phyloP scores from a whole-genome alignment of 1,140 invertebrate genomes.

The Drosophila jambulina region DNA sequence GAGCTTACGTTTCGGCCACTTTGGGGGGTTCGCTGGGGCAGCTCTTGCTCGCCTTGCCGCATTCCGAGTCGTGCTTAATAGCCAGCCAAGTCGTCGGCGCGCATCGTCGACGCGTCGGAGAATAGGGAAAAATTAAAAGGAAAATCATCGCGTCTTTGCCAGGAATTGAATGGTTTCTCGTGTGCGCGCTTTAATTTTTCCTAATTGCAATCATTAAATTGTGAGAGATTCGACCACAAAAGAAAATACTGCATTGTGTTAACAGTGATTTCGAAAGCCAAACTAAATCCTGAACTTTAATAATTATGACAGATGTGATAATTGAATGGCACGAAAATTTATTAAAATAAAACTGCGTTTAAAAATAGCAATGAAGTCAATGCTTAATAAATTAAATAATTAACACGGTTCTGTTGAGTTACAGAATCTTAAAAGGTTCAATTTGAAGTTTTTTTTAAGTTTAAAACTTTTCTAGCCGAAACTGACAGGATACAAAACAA shows the following conservation, averaged over 20 bases:
- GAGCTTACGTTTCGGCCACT: slow-evolving; percentile 55
- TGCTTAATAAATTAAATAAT: too few relatives aligned
- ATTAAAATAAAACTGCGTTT: slow-evolving; percentile 1
- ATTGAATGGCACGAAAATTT: background rate
- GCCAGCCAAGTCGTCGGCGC: slow-evolving; percentile 72
- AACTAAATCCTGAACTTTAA: background rate
- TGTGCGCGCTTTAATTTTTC: slow-evolving; percentile 40
- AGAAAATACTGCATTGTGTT: background rate
- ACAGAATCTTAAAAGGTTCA: background rate
- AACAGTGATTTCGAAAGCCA: slow-evolving; percentile 2
- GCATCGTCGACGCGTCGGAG: slow-evolving; percentile 49
- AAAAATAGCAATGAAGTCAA: background rate
- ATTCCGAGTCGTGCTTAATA: slow-evolving; percentile 80
- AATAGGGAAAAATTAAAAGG: slow-evolving; percentile 21
- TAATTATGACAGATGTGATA: slow-evolving; percentile 7
- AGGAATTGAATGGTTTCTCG: slow-evolving; percentile 33
- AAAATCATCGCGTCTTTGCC: slow-evolving; percentile 32
- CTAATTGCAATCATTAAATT: slow-evolving; percentile 36
- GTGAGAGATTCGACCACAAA: slow-evolving; percentile 1
- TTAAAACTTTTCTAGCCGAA: background rate
- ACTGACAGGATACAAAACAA: background rate
- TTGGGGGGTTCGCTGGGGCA: slow-evolving; percentile 63
- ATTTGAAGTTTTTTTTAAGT: too few relatives aligned
- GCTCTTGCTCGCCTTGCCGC: slow-evolving; percentile 67
- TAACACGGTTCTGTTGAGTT: background rate